Percentiles rank a stretch among this genome's conserved stretches.
These are phyloP conservation scores for Apamea epomidion DNA, from an alignment of 2,888 invertebrate species.

Conservation along the genomic window DNA sequence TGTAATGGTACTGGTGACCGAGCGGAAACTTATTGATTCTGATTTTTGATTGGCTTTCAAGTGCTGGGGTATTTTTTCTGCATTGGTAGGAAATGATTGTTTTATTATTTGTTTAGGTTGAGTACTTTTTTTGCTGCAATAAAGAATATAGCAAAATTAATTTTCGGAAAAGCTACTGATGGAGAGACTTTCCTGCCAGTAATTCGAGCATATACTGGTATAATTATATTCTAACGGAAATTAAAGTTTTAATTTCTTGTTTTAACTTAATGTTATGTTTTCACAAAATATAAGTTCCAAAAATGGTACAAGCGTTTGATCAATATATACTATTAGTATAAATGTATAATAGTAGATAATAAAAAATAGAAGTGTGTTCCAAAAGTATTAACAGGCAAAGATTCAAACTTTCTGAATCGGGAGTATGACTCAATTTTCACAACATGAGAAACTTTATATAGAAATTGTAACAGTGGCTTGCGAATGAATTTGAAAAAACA, in stretches of 20 bases:
- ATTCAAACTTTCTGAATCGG: not conserved
- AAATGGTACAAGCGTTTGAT: not conserved
- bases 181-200: not conserved
- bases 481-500: not conserved
- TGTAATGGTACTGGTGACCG: constrained; percentile 56
- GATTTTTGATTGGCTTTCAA: constrained; percentile 53
- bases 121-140: not conserved
- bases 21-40: constrained; percentile 48
- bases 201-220: not conserved
- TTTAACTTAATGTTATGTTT: not conserved
- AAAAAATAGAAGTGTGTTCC: not conserved
- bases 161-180: not conserved
- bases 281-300: not conserved
- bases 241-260: too few relatives aligned
- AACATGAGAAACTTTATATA: not conserved
- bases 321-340: not conserved
- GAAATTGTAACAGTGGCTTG: not conserved
- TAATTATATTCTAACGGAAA: not conserved
- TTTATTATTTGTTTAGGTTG: constrained; percentile 36
- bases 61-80: constrained; percentile 25
- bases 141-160: not conserved
- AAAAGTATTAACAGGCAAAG: not conserved
- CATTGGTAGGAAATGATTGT: not conserved
- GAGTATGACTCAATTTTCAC: not conserved
- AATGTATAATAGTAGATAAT: not conserved